Evolutionary conservation across 2,113 vertebrate genomes (phyloP).

Genomic region (Chaetodon auriga): DNA sequence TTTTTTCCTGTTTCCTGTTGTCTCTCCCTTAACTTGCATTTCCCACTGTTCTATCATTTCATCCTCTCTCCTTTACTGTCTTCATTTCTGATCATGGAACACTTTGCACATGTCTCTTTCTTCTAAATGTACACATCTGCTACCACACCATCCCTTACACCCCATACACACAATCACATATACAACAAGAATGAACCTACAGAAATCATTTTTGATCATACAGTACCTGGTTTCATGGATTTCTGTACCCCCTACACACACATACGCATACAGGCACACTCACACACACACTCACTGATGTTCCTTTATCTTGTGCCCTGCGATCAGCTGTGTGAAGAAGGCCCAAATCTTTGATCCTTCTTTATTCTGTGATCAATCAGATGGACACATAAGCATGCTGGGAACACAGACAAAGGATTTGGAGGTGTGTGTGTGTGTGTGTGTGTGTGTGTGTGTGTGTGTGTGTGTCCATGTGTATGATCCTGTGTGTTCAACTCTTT

Average conservation of each 20-base stretch:
- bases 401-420: slow-evolving; percentile 39
- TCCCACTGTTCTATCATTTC: not conserved
- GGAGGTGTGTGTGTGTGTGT: not conserved
- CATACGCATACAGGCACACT: slow-evolving; percentile 28
- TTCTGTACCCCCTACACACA: not conserved
- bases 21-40: not conserved
- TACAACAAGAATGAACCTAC: not conserved
- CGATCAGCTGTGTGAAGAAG: slow-evolving; percentile 29
- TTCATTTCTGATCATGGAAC: slow-evolving; percentile 30
- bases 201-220: not conserved
- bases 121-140: not conserved
- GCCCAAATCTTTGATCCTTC: slow-evolving; percentile 57
- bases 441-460: no score
- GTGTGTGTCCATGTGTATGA: no score
- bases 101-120: not conserved
- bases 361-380: slow-evolving; percentile 59
- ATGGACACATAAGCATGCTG: slow-evolving; percentile 43
- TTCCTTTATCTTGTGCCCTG: slow-evolving; percentile 44
- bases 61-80: slow-evolving; percentile 6
- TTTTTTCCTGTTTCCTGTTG: not conserved
- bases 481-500: no score
- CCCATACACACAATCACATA: not conserved
- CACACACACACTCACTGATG: not conserved
- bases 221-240: not conserved
- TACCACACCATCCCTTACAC: no score